Evolutionary conservation across 2,797 vertebrate species (phyloP), one percentile per base, ranked within the genome.

Genomic region (Coranthus polyacanthus): DNA sequence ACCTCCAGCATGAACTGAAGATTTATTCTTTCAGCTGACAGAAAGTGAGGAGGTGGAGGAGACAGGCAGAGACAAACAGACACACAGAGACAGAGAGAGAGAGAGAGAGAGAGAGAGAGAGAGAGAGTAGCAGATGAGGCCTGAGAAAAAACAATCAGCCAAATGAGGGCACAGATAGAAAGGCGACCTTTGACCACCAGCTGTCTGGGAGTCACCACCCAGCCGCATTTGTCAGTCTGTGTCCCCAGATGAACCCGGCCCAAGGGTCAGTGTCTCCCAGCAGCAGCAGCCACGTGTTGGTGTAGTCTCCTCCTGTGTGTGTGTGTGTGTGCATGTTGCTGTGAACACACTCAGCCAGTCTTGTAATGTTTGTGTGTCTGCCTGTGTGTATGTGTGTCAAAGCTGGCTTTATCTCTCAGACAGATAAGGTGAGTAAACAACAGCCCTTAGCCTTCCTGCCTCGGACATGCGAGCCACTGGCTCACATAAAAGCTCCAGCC

Each of bases 371-470:
- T 84, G 80, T 87, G 86, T 89, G 43, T 21, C 15, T 10, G 20
- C 18, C 1, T n/a, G 3, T 58, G 68, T 8, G 34, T 59, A 55
- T 17, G 12, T 84, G 80, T 87, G 86, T 89, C 85, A 87, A 74
- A 83, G 84, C 83, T 75, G 81, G 75, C 78, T 87, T 87, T 88
- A 90, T 90, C 84, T 80, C 63, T 45, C 26, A 18, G 76, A 39
- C 72, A 59, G 89, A 91, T 88, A 87, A 89, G 83, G 80, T 73
- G 79, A 86, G 77, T 77, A 88, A 92, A 91, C 87, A 89, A 79
- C 70, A 43, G 55, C 67, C 68, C 71, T 4, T 58, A 47, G 66
- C 56, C 73, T 69, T 81, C 79, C 70, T 22, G 42, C 67, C 69
- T 75, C 32, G 56, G 70, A 75, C 75, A 58, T 53, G 58, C 47